Base-by-base conservation (phyloP, 2,113 vertebrate genomes). In the Oryzias woworae region DNA sequence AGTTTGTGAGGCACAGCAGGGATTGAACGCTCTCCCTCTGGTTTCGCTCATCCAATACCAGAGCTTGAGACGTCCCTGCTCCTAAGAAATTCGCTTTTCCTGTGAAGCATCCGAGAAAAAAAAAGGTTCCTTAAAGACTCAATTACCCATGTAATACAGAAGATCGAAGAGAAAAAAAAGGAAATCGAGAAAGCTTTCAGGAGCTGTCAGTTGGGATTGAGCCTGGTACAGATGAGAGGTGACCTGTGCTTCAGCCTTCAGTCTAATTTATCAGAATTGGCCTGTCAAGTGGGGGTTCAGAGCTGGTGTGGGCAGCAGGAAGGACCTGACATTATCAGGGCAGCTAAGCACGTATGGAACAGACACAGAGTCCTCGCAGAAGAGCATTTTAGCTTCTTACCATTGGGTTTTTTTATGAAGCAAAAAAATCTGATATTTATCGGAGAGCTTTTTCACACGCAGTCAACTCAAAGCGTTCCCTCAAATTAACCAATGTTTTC, bases 21-120 rank as follows among this genome's bases (percentile, higher is more conserved):
- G 61, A 73, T 73, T 72, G 71, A 77, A 84, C 55, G 20, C 54
- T 78, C 57, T 50, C 52, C 41, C 58, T 69, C 45, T 47, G 62
- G 49, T 59, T 45, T 45, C 54, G 75, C 72, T 63, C 8, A 17
- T 73, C 71, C 53, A 59, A 59, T 54, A 75, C 59, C 42, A 1
- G 54, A 73, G 63, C 75, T 70, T 45, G 50, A 18, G 12, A 47
- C 41, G 56, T 50, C 36, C 66, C 31, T 73, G 36, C 54, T 44
- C 44, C 54, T 28, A n/a, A 10, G 71, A 23, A 78, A 80, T 41
- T 60, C 53, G 57, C 28, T 68, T 49, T 55, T 31, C 62, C 44
- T 61, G 67, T 66, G 63, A 75, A 81, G 51, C 31, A 58, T 68
- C 41, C 36, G 48, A 17, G 28, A 51, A 53, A 58, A 28, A 53